Base-by-base conservation (phyloP, 2,888 invertebrate genomes). In the Teleiodes luculella region DNA sequence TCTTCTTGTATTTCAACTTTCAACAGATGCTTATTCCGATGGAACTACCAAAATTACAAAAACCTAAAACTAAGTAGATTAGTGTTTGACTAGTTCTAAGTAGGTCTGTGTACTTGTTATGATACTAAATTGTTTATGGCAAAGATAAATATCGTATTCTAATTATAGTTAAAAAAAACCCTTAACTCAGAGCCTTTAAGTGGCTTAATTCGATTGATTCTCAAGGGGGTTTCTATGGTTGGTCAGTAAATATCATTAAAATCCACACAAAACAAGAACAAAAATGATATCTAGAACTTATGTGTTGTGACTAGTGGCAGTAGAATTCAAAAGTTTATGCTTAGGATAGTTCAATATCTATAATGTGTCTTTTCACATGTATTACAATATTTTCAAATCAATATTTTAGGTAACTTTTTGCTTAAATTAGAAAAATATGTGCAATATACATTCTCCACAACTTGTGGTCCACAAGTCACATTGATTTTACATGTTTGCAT, bases 1-100 rank as follows among this genome's bases (percentile, higher is more conserved):
- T 96, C 70, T 93, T 94, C 64, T 56, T 93, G 5, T 96, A 95
- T 81, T 96, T 95, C 68, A 94, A 94, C 80, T 91, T 91, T 61
- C 90, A 91, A 61, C 95, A 95, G 78, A 84, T 94, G 46, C 74
- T 78, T 35, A 75, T 92, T 64, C 86, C 89, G 1, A 74, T 67
- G 43, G 72, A 66, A 63, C 61, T 83, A 55, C 80, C 83, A 13
- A 62, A 53, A 7, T 55, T 68, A 33, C 62, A 66, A 57, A 84
- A 83, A 66, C 62, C 62, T 56, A 75, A 86, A 68, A 75, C 63
- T 54, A 77, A 82, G 62, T 75, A 78, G 55, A 36, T 37, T 56
- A 56, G 52, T 11, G 55, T 28, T 43, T 43, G 28, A 13, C 11
- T 13, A 13, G n/a, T 33, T 33, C 11, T 37, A 16, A 16, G 14